Base-by-base conservation (phyloP, 1,140 invertebrate species). In the Hermetia illucens region DNA sequence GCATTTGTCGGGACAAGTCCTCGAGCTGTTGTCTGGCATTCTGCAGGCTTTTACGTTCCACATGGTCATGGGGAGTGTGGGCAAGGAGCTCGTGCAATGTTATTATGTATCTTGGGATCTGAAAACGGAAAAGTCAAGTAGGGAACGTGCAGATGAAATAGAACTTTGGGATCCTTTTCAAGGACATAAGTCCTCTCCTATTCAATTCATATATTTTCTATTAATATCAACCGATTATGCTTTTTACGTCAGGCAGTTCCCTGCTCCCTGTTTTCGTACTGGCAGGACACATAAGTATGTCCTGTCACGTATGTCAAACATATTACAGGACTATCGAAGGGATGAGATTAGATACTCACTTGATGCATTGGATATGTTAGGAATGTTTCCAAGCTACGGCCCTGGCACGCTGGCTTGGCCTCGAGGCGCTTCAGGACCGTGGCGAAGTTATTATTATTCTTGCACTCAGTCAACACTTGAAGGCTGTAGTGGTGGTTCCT, bases 361-460 rank as follows among this genome's bases (percentile, higher is more conserved):
- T 92, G 89, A 68, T 91, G 84, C 89, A 94, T 94, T 8, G 89
- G 89, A 64, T 91, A 92, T 1, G 88, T 93, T 34, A 94, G 67
- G 62, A 93, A 93, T 3, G 77, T 89, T 61, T 93, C 89, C 38
- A 94, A 63, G 3, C 82, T 81, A 40, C 88, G 63, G 17, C 83
- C 82, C 50, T 89, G 83, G 51, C 87, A 88, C 2, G 78, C 72
- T 1, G 83, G 72, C 56, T 93, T 93, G 53, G 82, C 82, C 61
- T 93, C 89, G 27, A 92, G 68, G 5, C 87, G 63, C 40, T 77
- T 74, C 19, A 94, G 67, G n/a, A 93, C 65, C 5, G 74, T 72
- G 4, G 79, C 77, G 61, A 95, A 94, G 30, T 78, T 74, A 16
- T 75, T 65, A 43, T 71, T 71, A n/a, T 66, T 68, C 60, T 94